These are phyloP conservation scores for Ianthella basta DNA, from an alignment of 37 sponge, comb jelly and placozoan genomes.

Conservation along the genomic window DNA sequence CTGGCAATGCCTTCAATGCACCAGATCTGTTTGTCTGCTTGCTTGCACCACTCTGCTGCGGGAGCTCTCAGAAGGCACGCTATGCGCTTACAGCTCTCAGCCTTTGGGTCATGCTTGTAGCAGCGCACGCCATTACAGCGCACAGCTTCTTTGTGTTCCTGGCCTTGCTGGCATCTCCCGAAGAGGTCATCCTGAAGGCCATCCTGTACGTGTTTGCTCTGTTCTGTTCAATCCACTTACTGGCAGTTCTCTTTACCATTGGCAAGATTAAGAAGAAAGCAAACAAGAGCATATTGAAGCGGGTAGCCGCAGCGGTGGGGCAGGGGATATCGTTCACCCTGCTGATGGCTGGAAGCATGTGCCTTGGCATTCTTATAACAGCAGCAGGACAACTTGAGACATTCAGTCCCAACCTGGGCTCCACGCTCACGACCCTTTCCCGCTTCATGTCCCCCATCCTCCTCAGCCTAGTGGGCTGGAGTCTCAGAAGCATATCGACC, in stretches of 20 bases:
- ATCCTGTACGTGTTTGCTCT: not conserved
- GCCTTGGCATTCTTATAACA: conserved; percentile 11
- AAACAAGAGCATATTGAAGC: not conserved
- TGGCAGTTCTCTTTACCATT: conserved; percentile 9
- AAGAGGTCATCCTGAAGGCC: not conserved
- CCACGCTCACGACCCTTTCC: not conserved
- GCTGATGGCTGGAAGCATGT: not conserved
- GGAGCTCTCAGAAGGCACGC: not conserved
- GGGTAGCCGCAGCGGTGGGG: not conserved
- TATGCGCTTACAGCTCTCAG: not conserved
- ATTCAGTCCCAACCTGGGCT: not conserved
- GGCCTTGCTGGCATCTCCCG: conserved; percentile 3
- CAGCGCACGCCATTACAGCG: not conserved
- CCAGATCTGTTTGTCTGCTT: not conserved
- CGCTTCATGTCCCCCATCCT: conserved; percentile 12
- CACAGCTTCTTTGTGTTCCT: conserved; percentile 9
- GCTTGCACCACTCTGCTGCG: not conserved
- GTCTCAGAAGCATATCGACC: not conserved
- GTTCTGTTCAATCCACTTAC: conserved; percentile 4
- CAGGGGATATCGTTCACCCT: not conserved
- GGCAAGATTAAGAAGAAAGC: conserved; percentile 1
- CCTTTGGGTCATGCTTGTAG: not conserved
- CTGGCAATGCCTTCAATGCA: not conserved
- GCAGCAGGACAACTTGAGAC: conserved; percentile 1
- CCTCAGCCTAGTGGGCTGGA: not conserved